phyloP scores from a whole-genome alignment of 2,888 invertebrate genomes.

The Sminthurides aquaticus region DNA sequence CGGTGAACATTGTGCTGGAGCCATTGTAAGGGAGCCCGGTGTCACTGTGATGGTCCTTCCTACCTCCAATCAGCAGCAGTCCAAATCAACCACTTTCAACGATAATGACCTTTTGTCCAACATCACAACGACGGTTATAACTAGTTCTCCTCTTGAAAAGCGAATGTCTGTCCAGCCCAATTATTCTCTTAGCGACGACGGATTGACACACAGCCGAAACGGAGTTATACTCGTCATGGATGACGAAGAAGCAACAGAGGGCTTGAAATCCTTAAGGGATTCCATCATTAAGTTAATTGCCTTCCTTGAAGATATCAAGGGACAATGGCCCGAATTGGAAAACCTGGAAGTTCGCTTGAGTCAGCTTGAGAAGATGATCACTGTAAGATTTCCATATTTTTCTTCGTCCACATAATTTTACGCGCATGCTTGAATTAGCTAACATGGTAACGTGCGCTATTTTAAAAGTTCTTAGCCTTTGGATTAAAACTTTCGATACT shows the following conservation, averaged over 20 bases:
- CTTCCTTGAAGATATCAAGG: conserved; percentile 48
- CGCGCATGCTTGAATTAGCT: no score
- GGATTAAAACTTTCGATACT: no score
- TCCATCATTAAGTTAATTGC: conserved; percentile 19
- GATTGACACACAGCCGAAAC: conserved; percentile 15
- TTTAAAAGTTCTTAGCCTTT: no score
- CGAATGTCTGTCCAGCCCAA: neutral
- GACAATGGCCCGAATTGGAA: conserved; percentile 48
- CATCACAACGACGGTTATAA: neutral
- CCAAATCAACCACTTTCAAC: neutral
- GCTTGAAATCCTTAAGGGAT: conserved; percentile 17
- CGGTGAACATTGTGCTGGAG: neutral
- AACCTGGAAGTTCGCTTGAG: conserved; percentile 47
- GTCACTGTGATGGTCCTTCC: neutral
- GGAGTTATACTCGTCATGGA: conserved; percentile 22
- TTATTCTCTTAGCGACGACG: conserved; percentile 40
- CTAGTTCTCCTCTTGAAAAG: neutral
- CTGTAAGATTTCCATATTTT: conserved; percentile 42
- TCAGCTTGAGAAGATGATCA: conserved; percentile 46
- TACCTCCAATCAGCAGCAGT: neutral
- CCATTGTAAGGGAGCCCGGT: neutral
- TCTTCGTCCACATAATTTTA: neutral
- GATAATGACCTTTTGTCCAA: no score
- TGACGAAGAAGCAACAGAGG: conserved; percentile 16
- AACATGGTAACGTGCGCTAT: no score